Percentiles rank a stretch among this genome's conserved stretches.
Evolutionary conservation across 2,888 invertebrate species (phyloP).

Genomic region (Hofmannophila pseudospretella): DNA sequence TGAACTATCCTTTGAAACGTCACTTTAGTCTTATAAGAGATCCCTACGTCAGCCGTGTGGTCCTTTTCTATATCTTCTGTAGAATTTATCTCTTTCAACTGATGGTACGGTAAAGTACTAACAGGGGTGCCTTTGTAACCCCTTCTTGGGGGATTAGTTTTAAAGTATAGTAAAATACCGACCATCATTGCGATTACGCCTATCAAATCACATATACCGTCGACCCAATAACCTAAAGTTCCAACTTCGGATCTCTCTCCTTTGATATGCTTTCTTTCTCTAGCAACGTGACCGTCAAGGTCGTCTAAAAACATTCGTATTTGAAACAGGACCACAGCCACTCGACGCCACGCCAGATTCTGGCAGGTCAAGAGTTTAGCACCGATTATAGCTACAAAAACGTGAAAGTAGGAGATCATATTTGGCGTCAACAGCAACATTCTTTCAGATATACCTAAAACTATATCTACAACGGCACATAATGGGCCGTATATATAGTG

Average conservation of each 20-base stretch:
- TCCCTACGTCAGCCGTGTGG: constrained; percentile 64
- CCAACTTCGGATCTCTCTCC: constrained; percentile 90
- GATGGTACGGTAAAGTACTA: constrained; percentile 74
- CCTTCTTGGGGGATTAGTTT: constrained; percentile 84
- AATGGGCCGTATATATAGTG: constrained; percentile 90
- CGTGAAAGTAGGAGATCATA: constrained; percentile 88
- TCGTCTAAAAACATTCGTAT: constrained; percentile 90
- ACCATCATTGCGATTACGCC: constrained; percentile 85
- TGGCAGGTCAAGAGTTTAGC: constrained; percentile 86
- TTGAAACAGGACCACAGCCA: constrained; percentile 88
- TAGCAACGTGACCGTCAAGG: constrained; percentile 91
- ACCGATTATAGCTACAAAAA: constrained; percentile 85
- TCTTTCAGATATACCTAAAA: constrained; percentile 80
- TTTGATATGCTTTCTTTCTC: constrained; percentile 84
- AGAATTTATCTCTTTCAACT: constrained; percentile 60
- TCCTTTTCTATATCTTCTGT: constrained; percentile 68
- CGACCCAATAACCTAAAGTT: constrained; percentile 87
- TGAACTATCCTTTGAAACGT: constrained; percentile 81
- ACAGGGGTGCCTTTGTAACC: constrained; percentile 82
- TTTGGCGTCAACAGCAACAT: constrained; percentile 85
- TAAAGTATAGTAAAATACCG: constrained; percentile 83
- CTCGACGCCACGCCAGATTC: constrained; percentile 82
- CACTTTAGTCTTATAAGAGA: constrained; percentile 82
- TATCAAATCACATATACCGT: constrained; percentile 88
- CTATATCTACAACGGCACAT: constrained; percentile 84